A percentile compares a stretch with the other conserved stretches of the same genome.
These are phyloP conservation scores for Amazona guildingii DNA, from an alignment of 2,113 vertebrate species.

Conservation along the genomic window DNA sequence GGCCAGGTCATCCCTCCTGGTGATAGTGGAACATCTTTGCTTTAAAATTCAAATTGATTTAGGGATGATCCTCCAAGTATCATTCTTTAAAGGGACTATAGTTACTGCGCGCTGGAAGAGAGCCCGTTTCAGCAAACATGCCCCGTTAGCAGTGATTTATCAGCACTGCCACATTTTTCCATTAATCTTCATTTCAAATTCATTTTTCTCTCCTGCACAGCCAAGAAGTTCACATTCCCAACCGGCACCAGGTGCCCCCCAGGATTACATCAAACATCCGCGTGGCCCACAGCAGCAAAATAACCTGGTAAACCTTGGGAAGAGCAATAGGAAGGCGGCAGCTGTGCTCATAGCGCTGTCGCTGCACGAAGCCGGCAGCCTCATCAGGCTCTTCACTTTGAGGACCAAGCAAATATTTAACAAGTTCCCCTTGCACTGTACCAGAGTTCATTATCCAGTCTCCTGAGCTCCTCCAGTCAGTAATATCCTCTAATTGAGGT, in stretches of 20 bases:
- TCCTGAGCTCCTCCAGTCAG: slow-evolving; percentile 44
- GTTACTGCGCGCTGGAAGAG: background rate
- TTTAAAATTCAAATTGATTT: background rate
- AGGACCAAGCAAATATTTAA: slow-evolving; percentile 57
- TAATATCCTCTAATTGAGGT: slow-evolving; percentile 53
- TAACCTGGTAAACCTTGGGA: rapidly evolving
- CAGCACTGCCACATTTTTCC: background rate
- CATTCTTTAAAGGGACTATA: background rate
- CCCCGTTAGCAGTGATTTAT: slow-evolving; percentile 7
- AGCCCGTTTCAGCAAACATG: background rate
- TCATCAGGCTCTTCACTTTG: slow-evolving; percentile 1
- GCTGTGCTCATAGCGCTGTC: background rate
- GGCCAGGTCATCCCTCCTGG: background rate
- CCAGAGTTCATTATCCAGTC: slow-evolving; percentile 49
- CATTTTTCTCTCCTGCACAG: background rate
- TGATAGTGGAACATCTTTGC: background rate
- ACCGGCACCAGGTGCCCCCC: background rate
- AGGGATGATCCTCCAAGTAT: background rate
- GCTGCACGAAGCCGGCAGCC: background rate
- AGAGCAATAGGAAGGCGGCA: background rate
- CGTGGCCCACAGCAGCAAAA: background rate
- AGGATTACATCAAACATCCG: background rate
- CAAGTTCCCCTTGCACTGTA: slow-evolving; percentile 14
- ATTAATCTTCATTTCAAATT: background rate
- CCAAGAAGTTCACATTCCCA: background rate